These are phyloP conservation scores for Eulithis prunata DNA, from an alignment of 2,888 invertebrate genomes.

Conservation along the genomic window DNA sequence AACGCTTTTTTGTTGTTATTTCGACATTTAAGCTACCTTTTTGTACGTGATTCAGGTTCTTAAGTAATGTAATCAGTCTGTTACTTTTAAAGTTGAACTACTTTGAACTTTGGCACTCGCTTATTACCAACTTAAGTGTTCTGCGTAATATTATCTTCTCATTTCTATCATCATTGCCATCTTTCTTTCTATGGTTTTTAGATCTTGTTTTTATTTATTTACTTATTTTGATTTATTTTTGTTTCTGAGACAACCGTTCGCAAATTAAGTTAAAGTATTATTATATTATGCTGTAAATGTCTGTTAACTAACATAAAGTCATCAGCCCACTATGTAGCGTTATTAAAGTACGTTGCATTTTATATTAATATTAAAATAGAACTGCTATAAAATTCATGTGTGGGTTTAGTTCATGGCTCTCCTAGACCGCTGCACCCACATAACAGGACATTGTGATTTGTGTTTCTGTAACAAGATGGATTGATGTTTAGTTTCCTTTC, in stretches of 20 bases:
- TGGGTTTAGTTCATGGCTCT: constrained; percentile 24
- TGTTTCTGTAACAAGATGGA: constrained; percentile 25
- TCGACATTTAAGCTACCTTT: constrained; percentile 14
- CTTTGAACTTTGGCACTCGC: constrained; percentile 24
- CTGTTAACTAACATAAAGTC: no score
- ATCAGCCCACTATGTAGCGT: no score
- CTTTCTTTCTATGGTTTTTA: no score
- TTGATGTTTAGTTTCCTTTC: constrained; percentile 4
- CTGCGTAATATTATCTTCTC: constrained; percentile 11
- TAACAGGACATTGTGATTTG: constrained; percentile 34
- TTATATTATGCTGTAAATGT: no score
- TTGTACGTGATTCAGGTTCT: constrained; percentile 22
- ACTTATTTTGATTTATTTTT: no score
- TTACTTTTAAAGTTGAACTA: constrained; percentile 24
- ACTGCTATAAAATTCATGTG: constrained; percentile 18
- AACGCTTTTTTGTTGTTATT: constrained; percentile 14
- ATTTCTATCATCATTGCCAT: not conserved
- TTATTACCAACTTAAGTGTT: constrained; percentile 15
- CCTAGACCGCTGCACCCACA: constrained; percentile 34
- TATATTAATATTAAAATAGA: constrained; percentile 2
- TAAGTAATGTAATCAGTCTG: constrained; percentile 19
- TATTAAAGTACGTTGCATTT: constrained; percentile 6
- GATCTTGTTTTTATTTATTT: no score
- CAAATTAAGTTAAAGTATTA: no score
- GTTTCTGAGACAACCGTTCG: no score